Conservation (phyloP, 2,113 vertebrate genomes). For the Bagarius yarrelli region DNA sequence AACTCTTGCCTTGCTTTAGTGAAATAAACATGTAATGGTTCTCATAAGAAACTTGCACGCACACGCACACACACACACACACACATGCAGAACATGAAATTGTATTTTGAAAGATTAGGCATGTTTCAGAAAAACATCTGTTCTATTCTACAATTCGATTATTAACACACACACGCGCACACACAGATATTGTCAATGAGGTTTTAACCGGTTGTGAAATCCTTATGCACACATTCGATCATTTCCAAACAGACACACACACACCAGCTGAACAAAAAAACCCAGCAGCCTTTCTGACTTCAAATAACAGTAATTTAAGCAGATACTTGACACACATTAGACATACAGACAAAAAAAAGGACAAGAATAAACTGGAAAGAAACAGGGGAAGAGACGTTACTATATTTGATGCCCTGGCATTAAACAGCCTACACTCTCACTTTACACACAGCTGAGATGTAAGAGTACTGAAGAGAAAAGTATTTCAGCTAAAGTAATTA, state of each 20-base stretch:
- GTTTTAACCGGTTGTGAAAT: conserved; percentile 46
- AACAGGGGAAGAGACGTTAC: not conserved
- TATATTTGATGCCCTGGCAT: not conserved
- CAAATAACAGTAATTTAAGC: conserved; percentile 36
- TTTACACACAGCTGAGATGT: not conserved
- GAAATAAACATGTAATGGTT: not conserved
- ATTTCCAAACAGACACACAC: conserved; percentile 6
- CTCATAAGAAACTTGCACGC: not conserved
- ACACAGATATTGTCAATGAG: conserved; percentile 22
- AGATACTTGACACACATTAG: conserved; percentile 11
- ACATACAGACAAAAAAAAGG: conserved; percentile 14
- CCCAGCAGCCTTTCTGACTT: conserved; percentile 25
- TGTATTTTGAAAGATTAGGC: not conserved
- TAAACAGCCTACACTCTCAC: conserved; percentile 5
- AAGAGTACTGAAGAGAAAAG: not conserved
- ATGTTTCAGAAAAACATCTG: conserved; percentile 27
- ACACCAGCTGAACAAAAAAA: conserved; percentile 1
- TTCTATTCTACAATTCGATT: conserved; percentile 37
- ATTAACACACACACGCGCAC: conserved; percentile 6
- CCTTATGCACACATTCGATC: not conserved
- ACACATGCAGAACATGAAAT: not conserved
- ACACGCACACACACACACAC: conserved; percentile 25
- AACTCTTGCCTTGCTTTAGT: not conserved
- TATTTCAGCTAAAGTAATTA: not conserved
- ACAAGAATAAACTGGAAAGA: not conserved